Percentiles rank a stretch among this genome's conserved stretches.
phyloP scores from a whole-genome alignment of 1,140 invertebrate species.

The Diorhabda sublineata region DNA sequence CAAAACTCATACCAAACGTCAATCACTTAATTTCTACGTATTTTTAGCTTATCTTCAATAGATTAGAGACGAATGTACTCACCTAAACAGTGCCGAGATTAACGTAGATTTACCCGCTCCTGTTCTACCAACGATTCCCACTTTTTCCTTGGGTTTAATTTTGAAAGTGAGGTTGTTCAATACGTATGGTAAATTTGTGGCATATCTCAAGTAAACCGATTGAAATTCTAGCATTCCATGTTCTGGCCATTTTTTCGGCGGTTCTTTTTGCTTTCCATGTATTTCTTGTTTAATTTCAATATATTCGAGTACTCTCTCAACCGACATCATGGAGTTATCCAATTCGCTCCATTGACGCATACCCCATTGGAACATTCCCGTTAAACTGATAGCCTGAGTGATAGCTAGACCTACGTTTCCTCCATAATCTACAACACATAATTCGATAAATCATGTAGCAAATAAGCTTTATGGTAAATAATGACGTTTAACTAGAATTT shows the following conservation, averaged over 20 bases:
- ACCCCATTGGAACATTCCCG: slow-evolving; percentile 69
- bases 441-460: not conserved
- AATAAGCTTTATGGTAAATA: not conserved
- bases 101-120: slow-evolving; percentile 75
- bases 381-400: slow-evolving; percentile 54
- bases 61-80: not conserved
- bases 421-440: slow-evolving; percentile 45
- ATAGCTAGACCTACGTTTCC: slow-evolving; percentile 56
- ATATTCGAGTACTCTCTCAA: slow-evolving; percentile 55
- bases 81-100: slow-evolving; percentile 64
- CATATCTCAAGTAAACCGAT: slow-evolving; percentile 67
- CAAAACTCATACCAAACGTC: no score
- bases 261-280: slow-evolving; percentile 44
- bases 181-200: slow-evolving; percentile 48
- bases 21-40: no score
- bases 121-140: slow-evolving; percentile 69
- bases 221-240: slow-evolving; percentile 59
- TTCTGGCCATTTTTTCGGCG: slow-evolving; percentile 59
- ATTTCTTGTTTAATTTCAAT: slow-evolving; percentile 35
- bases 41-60: no score
- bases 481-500: not conserved
- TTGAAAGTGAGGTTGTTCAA: slow-evolving; percentile 54
- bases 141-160: slow-evolving; percentile 59
- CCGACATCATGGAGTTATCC: slow-evolving; percentile 64
- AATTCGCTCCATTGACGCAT: slow-evolving; percentile 70